Evolutionary conservation across 2,888 invertebrate species (phyloP), one percentile per base, ranked within the genome.

Genomic region (Ctena decussata): DNA sequence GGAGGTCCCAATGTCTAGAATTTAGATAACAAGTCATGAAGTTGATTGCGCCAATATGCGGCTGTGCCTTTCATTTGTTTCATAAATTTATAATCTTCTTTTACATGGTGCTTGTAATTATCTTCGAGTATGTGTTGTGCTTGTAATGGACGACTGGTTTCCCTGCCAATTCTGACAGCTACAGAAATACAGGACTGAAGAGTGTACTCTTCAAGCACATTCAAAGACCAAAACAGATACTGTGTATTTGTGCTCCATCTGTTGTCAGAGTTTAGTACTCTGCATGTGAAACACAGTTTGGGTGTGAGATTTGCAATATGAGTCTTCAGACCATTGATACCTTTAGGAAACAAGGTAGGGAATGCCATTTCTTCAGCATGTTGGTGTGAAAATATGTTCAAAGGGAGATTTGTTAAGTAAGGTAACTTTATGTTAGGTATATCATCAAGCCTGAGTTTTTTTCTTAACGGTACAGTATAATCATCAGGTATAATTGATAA

Each of bases 41-140:
- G 65, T 77, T 84, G 80, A 41, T 72, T 53, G 18, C 53, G 46
- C 84, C 84, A 84, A 46, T 80, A 84, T 15, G 84, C 72, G 41
- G 84, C 65, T 35, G 80, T 84, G 8, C 84, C 84, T 71, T 71
- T 75, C 21, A 80, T 73, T 41, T 80, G 18, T 72, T 80, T n/a
- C n/a, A 84, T 84, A 30, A 84, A 84, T 24, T 60, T 71, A 30
- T 44, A 84, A 77, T 84, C 80, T 44, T 84, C 84, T 21, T 80
- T 35, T 24, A 80, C 72, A n/a, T 72, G 37, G 8, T 72, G 27
- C 32, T 49, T 46, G 39, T 65, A 41, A 35, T 5, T n/a, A 49
- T 35, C 32, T 37, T 65, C 35, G 6, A 70, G 37, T 21, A 84
- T 32, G 53, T 84, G 71, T 6, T 70, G 24, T 30, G 77, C 84